A percentile compares a stretch with the other conserved stretches of the same genome.
These are phyloP conservation scores for Adelosebastes latens DNA, from an alignment of 2,797 vertebrate genomes.

Conservation along the genomic window DNA sequence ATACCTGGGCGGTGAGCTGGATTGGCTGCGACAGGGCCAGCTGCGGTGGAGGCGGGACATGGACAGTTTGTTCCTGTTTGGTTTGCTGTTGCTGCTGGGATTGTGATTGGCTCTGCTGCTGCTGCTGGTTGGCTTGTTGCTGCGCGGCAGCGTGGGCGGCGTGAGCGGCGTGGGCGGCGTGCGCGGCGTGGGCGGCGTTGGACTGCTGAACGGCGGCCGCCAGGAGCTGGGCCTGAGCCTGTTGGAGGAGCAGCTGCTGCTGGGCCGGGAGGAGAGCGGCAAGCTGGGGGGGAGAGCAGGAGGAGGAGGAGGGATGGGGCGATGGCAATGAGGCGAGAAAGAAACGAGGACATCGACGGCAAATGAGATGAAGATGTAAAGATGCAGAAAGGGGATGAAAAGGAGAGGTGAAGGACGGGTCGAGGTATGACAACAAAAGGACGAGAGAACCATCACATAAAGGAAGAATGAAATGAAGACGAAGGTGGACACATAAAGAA, in stretches of 20 bases:
- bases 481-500: background rate
- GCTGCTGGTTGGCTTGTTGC: constrained; percentile 78
- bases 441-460: background rate
- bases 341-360: background rate
- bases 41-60: constrained; percentile 80
- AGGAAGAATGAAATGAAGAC: background rate
- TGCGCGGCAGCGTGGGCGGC: constrained; percentile 58
- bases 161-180: constrained; percentile 76
- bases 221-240: constrained; percentile 89
- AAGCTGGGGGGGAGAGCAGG: constrained; percentile 74
- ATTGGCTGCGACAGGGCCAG: constrained; percentile 91
- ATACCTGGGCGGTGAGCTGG: constrained; percentile 94
- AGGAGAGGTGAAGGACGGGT: background rate
- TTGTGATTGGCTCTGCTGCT: constrained; percentile 63
- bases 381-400: background rate
- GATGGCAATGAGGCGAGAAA: background rate
- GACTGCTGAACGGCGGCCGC: constrained; percentile 89
- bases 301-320: background rate
- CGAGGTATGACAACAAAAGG: background rate
- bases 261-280: constrained; percentile 91
- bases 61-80: constrained; percentile 74
- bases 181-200: constrained; percentile 80
- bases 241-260: constrained; percentile 91
- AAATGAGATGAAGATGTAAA: background rate
- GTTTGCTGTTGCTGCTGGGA: constrained; percentile 70